Base-by-base conservation (phyloP, 2,113 vertebrate species). In the Calidris pygmaea region DNA sequence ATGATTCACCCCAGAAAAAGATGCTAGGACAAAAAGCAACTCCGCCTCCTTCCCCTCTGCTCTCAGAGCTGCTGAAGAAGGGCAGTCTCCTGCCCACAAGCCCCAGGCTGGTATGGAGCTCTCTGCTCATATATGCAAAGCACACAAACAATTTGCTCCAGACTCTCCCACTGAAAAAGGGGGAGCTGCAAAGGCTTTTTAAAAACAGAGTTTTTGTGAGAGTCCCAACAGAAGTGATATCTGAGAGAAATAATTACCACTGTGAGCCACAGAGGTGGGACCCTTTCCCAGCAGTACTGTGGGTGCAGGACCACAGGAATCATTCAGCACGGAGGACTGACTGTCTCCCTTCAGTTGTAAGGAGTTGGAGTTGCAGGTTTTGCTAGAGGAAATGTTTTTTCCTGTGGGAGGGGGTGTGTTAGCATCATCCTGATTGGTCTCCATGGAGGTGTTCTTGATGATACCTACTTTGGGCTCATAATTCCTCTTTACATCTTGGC, bases 1-100 rank as follows among this genome's bases (percentile, higher is more conserved):
- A 99, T 76, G 99, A 99, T 98, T 99, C 99, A 89, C 98, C 99
- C 94, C 99, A 99, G 98, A 99, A 99, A 98, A 99, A 99, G 97
- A 99, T 99, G 95, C 96, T 99, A 87, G 97, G 98, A 98, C 99
- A 99, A 97, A 99, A 99, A 98, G 98, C 99, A 98, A 99, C 99
- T 62, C 99, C 99, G 48, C 99, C 99, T 63, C 99, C 99, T 78
- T 99, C 99, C 93, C 99, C 99, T 96, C 99, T 99, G 95, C 98
- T 99, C 93, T 99, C 99, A 96, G 99, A 99, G 97, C 98, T 99
- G 97, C 98, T 99, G 98, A 99, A 99, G 98, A 99, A 99, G 98
- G 98, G 99, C 97, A 99, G 98, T 98, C 98, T 99, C 92, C 98
- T 99, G 96, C 98, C 99, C 87, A 99, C 99, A 97, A 99, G 99